Base-by-base conservation (phyloP, 2,113 vertebrate genomes). In the Pimephales promelas region DNA sequence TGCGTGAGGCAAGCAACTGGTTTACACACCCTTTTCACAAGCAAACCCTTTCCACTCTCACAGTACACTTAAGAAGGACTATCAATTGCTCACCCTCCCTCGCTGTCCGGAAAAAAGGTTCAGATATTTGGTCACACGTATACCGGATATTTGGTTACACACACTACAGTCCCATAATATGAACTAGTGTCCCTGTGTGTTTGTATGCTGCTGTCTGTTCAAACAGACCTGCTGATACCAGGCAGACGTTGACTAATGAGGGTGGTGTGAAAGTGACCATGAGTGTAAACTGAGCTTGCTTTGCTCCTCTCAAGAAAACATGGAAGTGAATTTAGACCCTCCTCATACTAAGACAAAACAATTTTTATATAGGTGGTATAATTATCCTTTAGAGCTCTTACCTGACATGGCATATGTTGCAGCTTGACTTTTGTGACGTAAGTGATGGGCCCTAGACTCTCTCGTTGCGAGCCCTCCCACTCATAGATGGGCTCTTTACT, bases 371-470 rank as follows among this genome's bases (percentile, higher is more conserved):
- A 72, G 68, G 40, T 72, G 47, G 6, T 47, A 16, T 45, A 72
- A 16, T 4, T 72, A 68, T 66, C 18, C 43, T 56, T 13, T 18
- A 28, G 20, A 62, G 16, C 26, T 40, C 88, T 59, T 88, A 99
- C 98, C 96, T 97, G 95, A 80, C 95, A 97, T 1, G 98, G 98
- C 83, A 99, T 92, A 83, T 99, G 97, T 88, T 99, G 98, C 20
- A 99, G 92, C 82, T 92, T 94, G 76, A 97, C 97, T 93, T 95
- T 96, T 0, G 96, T 97, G 66, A 96, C 94, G 0, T 95, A 98
- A 81, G 93, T 87, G 90, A 98, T 95, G 0, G 92, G 78, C 0
- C 96, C 96, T 62, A 96, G 89, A 16, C 94, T 95, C 75, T 95
- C 94, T 1, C 93, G 84, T 86, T 96, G 94, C 0, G 95, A 96